phyloP scores from a whole-genome alignment of 2,888 invertebrate genomes.

The Pandemis corylana region DNA sequence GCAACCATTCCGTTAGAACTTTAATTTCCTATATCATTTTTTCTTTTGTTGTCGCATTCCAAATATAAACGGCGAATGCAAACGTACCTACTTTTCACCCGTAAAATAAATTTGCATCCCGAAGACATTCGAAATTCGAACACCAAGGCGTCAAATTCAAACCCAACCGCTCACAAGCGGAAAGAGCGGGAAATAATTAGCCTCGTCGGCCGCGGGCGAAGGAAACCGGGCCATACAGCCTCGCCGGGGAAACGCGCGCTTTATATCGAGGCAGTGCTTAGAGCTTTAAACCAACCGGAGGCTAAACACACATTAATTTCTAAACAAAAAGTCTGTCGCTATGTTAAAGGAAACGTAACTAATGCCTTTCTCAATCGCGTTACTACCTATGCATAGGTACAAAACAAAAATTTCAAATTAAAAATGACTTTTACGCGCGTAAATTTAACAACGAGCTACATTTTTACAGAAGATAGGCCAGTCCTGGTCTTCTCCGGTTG shows the following conservation, averaged over 20 bases:
- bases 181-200: slow-evolving; percentile 81
- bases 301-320: neutral
- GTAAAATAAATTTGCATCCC: neutral
- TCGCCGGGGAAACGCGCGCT: neutral
- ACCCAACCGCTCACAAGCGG: slow-evolving; percentile 60
- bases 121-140: slow-evolving; percentile 52
- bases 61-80: neutral
- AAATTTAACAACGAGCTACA: too few relatives aligned
- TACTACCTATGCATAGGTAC: too few relatives aligned
- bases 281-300: neutral
- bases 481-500: neutral
- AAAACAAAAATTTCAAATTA: neutral
- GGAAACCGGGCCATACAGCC: slow-evolving; percentile 53
- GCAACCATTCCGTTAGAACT: too few relatives aligned
- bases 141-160: slow-evolving; percentile 48
- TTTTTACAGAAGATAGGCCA: too few relatives aligned
- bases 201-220: slow-evolving; percentile 64
- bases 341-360: neutral
- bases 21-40: too few relatives aligned
- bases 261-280: slow-evolving; percentile 3
- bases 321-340: neutral
- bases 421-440: neutral
- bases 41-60: too few relatives aligned
- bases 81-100: neutral
- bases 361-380: too few relatives aligned